Evolutionary conservation across 2,888 invertebrate species (phyloP), one percentile per base, ranked within the genome.

Genomic region (Atethmia centrago): DNA sequence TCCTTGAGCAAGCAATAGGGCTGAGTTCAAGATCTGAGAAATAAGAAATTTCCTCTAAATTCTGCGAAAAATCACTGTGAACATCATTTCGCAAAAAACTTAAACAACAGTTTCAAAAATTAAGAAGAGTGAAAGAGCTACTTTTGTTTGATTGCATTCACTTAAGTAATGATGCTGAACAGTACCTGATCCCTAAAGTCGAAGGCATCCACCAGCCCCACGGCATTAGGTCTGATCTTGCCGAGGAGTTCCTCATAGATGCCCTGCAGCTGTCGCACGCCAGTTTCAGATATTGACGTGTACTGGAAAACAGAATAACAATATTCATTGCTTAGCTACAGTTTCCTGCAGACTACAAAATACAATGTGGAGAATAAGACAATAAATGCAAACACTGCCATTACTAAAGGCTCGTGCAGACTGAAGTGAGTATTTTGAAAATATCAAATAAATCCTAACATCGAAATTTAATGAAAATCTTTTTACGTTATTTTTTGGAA

Each of bases 201-300:
- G 90, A 99, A 99, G 19, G 98, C 97, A 92, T 99, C 99, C 0
- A 99, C 99, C 47, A 99, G 95, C 0, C 98, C 98, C 0, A 99
- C 98, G 0, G 98, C 99, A 92, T 99, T 98, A 0, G 98, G 98
- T 76, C 99, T 97, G 51, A 99, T 96, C 63, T 96, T 95, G 10
- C 95, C 95, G 67, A 99, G 95, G 8, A 98, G 94, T 31, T 97
- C 96, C 89, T 98, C 98, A 75, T 98, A 95, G 87, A 97, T 97
- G n/a, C 91, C 90, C 89, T 98, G 98, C 51, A 99, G 87, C 19
- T 95, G 90, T n/a, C 93, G 92, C 1, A 97, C 92, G 71, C 97
- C 96, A 47, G 84, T 90, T 55, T 95, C 96, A 2, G 95, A 92
- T 74, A 96, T 92, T 40, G 94, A 97, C 0, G 98, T 97, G 91